phyloP scores from a whole-genome alignment of 1,140 invertebrate species.

The Caenorhabditis tropicalis region DNA sequence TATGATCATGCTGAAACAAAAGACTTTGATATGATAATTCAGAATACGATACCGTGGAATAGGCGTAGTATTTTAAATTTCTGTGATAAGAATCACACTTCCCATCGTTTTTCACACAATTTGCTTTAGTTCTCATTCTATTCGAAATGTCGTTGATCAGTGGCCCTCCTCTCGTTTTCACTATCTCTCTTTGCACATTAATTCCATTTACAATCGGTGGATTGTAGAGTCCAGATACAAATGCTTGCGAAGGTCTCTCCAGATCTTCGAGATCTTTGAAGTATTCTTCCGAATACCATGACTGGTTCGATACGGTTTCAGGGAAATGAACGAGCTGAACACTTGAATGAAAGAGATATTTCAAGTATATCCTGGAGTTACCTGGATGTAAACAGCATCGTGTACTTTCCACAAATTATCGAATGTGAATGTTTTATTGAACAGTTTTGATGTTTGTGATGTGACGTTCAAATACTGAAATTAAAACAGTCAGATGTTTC shows the following conservation, averaged over 20 bases:
- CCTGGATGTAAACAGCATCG: not conserved
- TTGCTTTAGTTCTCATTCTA: constrained; percentile 12
- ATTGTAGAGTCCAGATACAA: constrained; percentile 17
- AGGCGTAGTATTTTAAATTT: constrained; percentile 1
- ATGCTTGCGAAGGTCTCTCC: not conserved
- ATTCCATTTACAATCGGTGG: constrained; percentile 6
- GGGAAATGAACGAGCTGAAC: not conserved
- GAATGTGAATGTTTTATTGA: constrained; percentile 17
- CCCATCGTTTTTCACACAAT: not conserved
- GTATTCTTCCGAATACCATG: not conserved
- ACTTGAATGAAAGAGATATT: not conserved
- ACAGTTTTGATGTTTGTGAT: not conserved
- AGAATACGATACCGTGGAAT: constrained; percentile 18
- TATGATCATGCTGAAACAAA: not conserved
- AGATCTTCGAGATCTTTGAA: not conserved
- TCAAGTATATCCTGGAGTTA: not conserved
- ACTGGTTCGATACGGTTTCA: not conserved
- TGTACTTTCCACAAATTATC: constrained; percentile 8
- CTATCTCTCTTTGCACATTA: constrained; percentile 20
- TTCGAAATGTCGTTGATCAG: not conserved
- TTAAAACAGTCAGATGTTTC: not conserved
- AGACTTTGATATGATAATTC: not conserved
- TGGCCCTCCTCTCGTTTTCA: constrained; percentile 3
- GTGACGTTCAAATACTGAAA: not conserved
- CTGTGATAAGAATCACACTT: not conserved